Percentiles rank a stretch among this genome's conserved stretches.
Evolutionary conservation across 2,113 vertebrate genomes (phyloP).

Genomic region (Passer montanus): DNA sequence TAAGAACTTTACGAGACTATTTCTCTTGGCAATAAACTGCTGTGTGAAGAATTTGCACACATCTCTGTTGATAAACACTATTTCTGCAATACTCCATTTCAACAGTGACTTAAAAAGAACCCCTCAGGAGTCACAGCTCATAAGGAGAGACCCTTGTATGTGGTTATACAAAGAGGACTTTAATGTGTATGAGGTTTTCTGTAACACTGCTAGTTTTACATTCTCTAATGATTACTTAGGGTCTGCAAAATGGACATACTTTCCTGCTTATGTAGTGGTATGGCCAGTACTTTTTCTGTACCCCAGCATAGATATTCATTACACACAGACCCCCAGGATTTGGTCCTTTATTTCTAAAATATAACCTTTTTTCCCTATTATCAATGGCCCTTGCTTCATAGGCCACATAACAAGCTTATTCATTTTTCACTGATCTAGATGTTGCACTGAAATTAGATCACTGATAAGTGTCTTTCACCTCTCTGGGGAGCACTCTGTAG

Average conservation of each 20-base stretch:
- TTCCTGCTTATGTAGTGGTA: background rate
- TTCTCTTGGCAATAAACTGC: background rate
- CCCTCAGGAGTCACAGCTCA: background rate
- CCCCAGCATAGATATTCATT: background rate
- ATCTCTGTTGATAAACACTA: background rate
- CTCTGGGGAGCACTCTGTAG: background rate
- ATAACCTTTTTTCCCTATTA: background rate
- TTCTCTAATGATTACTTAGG: background rate
- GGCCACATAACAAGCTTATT: background rate
- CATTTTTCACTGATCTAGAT: background rate
- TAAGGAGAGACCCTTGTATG: background rate
- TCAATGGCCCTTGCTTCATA: background rate
- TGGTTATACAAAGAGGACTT: background rate
- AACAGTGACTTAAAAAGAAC: background rate
- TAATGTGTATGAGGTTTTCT: background rate
- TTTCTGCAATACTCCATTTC: background rate
- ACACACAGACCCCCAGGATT: rapidly evolving
- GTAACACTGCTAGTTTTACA: background rate
- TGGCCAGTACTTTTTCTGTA: background rate
- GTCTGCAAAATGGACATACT: background rate
- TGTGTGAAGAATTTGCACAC: background rate
- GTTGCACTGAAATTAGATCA: background rate
- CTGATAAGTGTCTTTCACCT: background rate
- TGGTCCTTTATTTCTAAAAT: background rate
- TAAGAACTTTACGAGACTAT: background rate